phyloP scores from a whole-genome alignment of 2,888 invertebrate genomes.

The Nudaria mundana region DNA sequence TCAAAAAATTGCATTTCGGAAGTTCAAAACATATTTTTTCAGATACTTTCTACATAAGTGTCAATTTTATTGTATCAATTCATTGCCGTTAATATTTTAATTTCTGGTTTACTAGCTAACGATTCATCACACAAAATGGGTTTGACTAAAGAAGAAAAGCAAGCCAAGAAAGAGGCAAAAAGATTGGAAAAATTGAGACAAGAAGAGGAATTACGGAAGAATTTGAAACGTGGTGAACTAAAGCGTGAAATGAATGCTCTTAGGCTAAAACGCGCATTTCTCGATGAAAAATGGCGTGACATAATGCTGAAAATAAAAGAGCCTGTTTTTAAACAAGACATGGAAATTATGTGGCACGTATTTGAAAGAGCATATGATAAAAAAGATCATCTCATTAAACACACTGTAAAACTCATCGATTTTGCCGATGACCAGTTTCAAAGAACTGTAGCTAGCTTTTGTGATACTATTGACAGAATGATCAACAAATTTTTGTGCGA shows the following conservation, averaged over 20 bases:
- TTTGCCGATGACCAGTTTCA: slow-evolving; percentile 84
- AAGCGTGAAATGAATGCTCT: slow-evolving; percentile 60
- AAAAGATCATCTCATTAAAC: slow-evolving; percentile 81
- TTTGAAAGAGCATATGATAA: slow-evolving; percentile 80
- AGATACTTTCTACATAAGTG: too few relatives aligned
- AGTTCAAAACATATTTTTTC: background rate
- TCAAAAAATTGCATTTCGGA: background rate
- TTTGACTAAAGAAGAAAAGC: slow-evolving; percentile 60
- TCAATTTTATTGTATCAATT: background rate
- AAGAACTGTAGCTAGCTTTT: slow-evolving; percentile 83
- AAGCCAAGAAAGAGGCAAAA: slow-evolving; percentile 62
- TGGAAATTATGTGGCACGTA: slow-evolving; percentile 65
- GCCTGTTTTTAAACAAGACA: slow-evolving; percentile 61
- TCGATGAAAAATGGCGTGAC: slow-evolving; percentile 61
- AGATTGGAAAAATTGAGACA: slow-evolving; percentile 50
- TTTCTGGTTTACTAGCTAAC: background rate
- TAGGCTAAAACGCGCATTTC: slow-evolving; percentile 42
- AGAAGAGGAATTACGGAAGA: slow-evolving; percentile 47
- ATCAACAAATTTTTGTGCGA: slow-evolving; percentile 72
- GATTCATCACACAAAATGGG: slow-evolving; percentile 40
- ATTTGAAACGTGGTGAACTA: slow-evolving; percentile 55
- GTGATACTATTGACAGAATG: slow-evolving; percentile 82
- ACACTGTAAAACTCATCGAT: slow-evolving; percentile 80
- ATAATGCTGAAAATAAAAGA: slow-evolving; percentile 69
- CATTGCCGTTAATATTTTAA: background rate